Base-by-base conservation (phyloP, 2,797 vertebrate species). In the Nasua narica region DNA sequence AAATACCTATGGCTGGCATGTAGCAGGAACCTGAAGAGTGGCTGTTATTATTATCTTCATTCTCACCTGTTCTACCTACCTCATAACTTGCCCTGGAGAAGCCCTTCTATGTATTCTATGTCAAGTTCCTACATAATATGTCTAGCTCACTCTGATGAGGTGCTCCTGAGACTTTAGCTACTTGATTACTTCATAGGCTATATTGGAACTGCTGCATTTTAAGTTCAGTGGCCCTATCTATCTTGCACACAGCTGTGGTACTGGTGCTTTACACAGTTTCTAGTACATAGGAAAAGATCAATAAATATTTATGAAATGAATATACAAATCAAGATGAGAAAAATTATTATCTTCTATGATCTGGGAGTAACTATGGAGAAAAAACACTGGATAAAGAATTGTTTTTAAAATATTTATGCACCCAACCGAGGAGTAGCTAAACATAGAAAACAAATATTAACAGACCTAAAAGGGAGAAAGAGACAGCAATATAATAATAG, bases 251-350 rank as follows among this genome's bases (percentile, higher is more conserved):
- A 90, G 35, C 4, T 58, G 13, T 84, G 70, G 40, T 79, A 50
- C 32, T 56, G 52, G n/a, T 76, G 27, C 7, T 32, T 29, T 52
- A 89, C 18, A 48, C 29, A 67, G 27, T 46, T 3, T 74, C 60
- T 70, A 23, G n/a, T 56, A 35, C 69, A 85, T 32, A 84, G 62
- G 62, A 89, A 85, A 94, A 84, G 65, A 18, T 50, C 86, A 60
- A 85, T 70, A 95, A 92, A 70, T 78, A 92, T 77, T 65, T 92
- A 78, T 11, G 15, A 91, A 96, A 56, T 85, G 40, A 96, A 85
- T 94, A 74, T 29, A 72, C 13, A 92, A 87, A 77, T 77, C 72
- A 89, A 74, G 81, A 79, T 50, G 70, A 87, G 21, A 72, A 7
- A 67, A 69, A 87, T 79, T 46, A 76, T 58, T 27, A 91, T 65